Base-by-base conservation (phyloP, 2,113 vertebrate genomes). In the Zootoca vivipara region DNA sequence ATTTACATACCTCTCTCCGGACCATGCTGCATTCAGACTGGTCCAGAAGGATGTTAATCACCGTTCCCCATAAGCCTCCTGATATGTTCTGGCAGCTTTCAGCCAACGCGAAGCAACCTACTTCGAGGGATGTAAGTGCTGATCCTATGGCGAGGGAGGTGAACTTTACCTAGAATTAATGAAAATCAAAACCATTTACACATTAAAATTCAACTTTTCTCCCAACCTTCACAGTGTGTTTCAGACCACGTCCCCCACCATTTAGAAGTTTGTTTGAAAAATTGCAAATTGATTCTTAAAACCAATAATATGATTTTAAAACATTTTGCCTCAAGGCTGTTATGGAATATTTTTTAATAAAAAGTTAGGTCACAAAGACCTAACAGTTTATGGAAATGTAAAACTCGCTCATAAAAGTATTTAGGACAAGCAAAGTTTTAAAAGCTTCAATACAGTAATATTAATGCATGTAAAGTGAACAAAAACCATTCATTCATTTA, bases 41-140 rank as follows among this genome's bases (percentile, higher is more conserved):
- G 95, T 99, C 98, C 94, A 99, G 96, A 69, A 99, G 97, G 91
- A 99, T 98, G 95, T 98, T 99, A 91, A 99, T 95, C 85, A 98
- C 96, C 0, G 98, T 99, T 83, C 98, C 99, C 99, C 99, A 99
- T 90, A 99, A 97, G 18, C 99, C 99, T 90, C 99, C 99, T 40
- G 99, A 98, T 95, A 99, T 99, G 95, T 99, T 98, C 95, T 98
- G 98, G 96, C 99, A 99, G 95, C 99, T 99, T 94, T 95, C 96
- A 74, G 97, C 97, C 93, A 99, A 95, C 87, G 98, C 98, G 92
- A 97, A 92, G 89, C 98, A 98, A 83, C 99, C 99, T 16, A 67
- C 90, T 94, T 98, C 97, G 87, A 98, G 90, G 9, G 98, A 97
- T 78, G 98, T 98, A 90, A 99, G 96, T 40, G 98, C 98, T 35